Conservation (phyloP, 2,888 invertebrate genomes). For the Minunthozetes semirufus region DNA sequence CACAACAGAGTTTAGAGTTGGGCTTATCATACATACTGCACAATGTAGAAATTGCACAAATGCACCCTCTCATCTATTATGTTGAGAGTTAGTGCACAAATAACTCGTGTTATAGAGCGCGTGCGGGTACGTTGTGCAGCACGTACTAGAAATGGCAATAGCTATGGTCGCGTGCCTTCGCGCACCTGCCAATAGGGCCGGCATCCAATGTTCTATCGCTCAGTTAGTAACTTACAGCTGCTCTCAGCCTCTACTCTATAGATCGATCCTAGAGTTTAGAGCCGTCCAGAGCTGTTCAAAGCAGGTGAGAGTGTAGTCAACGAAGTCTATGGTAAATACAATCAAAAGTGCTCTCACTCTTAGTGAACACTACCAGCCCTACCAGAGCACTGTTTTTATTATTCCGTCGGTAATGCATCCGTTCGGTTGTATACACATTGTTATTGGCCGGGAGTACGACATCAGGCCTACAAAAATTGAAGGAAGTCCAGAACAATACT, state of each 20-base stretch:
- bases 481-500: slow-evolving; percentile 19
- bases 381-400: background rate
- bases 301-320: slow-evolving; percentile 23
- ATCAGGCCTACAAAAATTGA: slow-evolving; percentile 12
- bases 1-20: background rate
- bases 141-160: slow-evolving; percentile 1
- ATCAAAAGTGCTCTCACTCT: background rate
- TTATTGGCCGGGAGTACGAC: background rate
- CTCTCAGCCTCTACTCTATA: background rate
- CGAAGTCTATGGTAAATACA: slow-evolving; percentile 9
- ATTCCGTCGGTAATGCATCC: slow-evolving; percentile 27
- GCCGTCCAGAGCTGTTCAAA: background rate
- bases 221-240: slow-evolving; percentile 1
- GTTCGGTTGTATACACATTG: background rate
- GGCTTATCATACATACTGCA: slow-evolving; percentile 24
- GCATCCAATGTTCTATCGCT: background rate
- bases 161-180: slow-evolving; percentile 12
- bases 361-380: background rate
- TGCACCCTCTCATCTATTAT: slow-evolving; percentile 13
- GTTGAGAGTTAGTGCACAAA: slow-evolving; percentile 16
- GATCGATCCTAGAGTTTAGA: background rate
- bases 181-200: slow-evolving; percentile 7
- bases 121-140: too few relatives aligned
- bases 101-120: background rate
- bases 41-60: too few relatives aligned